These are phyloP conservation scores for Fragum fragum DNA, from an alignment of 2,888 invertebrate species.

Conservation along the genomic window DNA sequence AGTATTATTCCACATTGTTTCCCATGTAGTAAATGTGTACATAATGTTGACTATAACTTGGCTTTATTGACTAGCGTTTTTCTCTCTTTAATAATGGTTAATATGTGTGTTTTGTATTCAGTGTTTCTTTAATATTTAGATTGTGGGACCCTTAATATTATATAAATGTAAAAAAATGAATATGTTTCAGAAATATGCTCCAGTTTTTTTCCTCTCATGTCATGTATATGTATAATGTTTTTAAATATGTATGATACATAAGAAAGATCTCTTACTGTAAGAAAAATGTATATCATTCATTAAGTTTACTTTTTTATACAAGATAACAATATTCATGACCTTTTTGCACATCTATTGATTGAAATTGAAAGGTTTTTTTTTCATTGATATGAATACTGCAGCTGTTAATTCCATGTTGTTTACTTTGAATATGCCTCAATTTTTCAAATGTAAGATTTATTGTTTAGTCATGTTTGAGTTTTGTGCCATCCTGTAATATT, in stretches of 20 bases:
- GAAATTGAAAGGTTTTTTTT: background rate
- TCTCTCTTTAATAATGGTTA: constrained; percentile 27
- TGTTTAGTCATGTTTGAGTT: no score
- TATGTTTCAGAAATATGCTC: constrained; percentile 63
- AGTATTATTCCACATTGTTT: background rate
- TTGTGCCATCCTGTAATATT: no score
- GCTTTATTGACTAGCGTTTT: constrained; percentile 26
- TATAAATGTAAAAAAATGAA: constrained; percentile 56
- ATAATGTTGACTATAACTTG: constrained; percentile 15
- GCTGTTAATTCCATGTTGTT: constrained; percentile 1
- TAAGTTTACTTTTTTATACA: background rate
- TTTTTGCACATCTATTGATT: background rate
- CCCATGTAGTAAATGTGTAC: constrained; percentile 18
- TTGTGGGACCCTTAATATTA: constrained; percentile 61
- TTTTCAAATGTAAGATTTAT: no score
- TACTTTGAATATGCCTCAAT: no score
- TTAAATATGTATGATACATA: constrained; percentile 19
- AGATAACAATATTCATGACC: background rate
- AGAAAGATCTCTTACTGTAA: constrained; percentile 16
- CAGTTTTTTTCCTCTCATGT: constrained; percentile 34
- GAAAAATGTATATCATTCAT: constrained; percentile 3
- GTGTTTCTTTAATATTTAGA: constrained; percentile 49
- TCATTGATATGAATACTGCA: background rate
- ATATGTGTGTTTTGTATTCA: constrained; percentile 38
- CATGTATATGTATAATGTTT: constrained; percentile 5